Evolutionary conservation across 2,113 vertebrate genomes (phyloP), one percentile per base, ranked within the genome.

Genomic region (Trochalopteron elliotii): DNA sequence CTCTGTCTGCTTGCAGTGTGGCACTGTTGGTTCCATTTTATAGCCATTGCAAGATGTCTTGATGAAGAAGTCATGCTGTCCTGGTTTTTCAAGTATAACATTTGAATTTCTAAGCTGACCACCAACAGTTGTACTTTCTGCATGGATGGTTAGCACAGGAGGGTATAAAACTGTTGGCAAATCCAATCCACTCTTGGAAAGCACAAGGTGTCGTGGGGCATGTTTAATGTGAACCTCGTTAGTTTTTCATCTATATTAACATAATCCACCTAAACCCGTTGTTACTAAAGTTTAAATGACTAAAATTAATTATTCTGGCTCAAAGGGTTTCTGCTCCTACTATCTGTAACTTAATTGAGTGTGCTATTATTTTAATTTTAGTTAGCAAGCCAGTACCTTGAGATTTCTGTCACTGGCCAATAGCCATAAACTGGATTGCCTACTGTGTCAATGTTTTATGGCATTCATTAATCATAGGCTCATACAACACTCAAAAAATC

Each of bases 21-120:
- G 15, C 0, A 0, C 35, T 45, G 18, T 39, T 87, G 35, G 30
- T 64, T 87, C 50, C 67, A 27, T 68, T 96, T 65, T 35, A 53
- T 4, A 87, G 42, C 16, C 15, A 17, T 33, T 59, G 20, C 56
- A 61, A 78, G 64, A 72, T 55, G 25, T 21, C 40, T 42, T 65
- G 74, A 82, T 83, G 53, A 78, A 70, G 59, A 83, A 91, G 65
- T 76, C 80, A 39, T 76, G 74, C 57, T 97, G 89, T 49, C 53
- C 40, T 76, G 61, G 57, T 79, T 95, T 95, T 87, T 65, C 84
- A 91, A 76, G 53, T 57, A 30, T 20, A 84, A 49, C 60, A 65
- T 87, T 90, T 93, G 67, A 97, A 90, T 96, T 92, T 95, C 82
- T 93, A 77, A 93, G n/a, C 40, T 93, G 85, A 53, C 75, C 91